These are phyloP conservation scores for Peromyscus californicus DNA, from an alignment of 2,113 vertebrate species.

Conservation along the genomic window DNA sequence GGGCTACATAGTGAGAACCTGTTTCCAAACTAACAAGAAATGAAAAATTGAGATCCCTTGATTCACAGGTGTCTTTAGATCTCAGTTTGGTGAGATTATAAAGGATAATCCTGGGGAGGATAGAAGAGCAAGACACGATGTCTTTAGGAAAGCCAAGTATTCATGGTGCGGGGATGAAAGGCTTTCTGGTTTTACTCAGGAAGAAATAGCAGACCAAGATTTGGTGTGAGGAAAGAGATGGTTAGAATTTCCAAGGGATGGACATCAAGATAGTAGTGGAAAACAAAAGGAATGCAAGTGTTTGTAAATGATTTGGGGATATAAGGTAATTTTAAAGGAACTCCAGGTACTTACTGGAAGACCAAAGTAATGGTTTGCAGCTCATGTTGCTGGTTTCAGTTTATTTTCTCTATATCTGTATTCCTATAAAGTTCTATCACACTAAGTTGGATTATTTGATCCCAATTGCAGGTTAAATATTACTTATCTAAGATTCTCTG, in stretches of 20 bases:
- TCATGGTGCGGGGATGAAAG: not conserved
- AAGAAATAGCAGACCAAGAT: not conserved
- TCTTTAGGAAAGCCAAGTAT: not conserved
- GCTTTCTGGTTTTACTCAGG: not conserved
- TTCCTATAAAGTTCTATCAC: not conserved
- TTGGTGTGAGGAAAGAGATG: not conserved
- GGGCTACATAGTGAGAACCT: too few species aligned
- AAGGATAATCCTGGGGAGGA: too few species aligned
- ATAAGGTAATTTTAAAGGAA: not conserved
- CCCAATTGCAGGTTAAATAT: not conserved
- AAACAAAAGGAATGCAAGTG: not conserved
- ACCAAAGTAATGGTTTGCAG: not conserved
- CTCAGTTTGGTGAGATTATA: not conserved
- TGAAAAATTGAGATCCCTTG: not conserved
- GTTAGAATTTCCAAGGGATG: not conserved
- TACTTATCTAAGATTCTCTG: not conserved
- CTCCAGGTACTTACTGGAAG: not conserved
- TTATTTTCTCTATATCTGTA: not conserved
- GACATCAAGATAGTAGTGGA: not conserved
- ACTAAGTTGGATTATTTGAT: not conserved
- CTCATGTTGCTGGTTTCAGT: not conserved
- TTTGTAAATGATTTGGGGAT: not conserved
- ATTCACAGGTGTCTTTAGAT: not conserved
- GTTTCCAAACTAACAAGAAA: too few species aligned
- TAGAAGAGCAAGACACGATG: not conserved